Percentiles rank a stretch among this genome's conserved stretches.
These are phyloP conservation scores for Ptychochromis oligacanthus DNA, from an alignment of 2,113 vertebrate genomes.

Conservation along the genomic window DNA sequence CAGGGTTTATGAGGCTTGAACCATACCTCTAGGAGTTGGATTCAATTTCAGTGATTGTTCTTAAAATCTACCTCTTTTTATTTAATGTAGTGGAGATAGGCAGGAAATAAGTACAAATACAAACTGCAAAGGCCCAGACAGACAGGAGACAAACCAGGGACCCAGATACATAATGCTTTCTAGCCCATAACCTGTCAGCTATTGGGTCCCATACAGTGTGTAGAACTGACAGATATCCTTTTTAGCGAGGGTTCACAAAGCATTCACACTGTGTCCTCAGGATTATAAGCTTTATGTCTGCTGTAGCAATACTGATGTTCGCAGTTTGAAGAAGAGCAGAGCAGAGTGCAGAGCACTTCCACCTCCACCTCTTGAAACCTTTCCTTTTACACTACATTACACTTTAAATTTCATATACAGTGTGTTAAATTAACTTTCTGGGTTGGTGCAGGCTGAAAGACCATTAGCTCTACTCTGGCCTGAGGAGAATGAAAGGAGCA, in stretches of 20 bases:
- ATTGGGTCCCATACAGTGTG: background rate
- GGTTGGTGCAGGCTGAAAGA: constrained; percentile 27
- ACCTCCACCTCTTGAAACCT: background rate
- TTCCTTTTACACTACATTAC: background rate
- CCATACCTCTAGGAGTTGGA: too few relatives aligned
- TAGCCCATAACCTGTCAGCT: background rate
- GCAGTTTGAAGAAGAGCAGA: background rate
- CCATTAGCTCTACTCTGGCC: constrained; percentile 42
- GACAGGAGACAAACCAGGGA: background rate
- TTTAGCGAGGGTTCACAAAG: background rate
- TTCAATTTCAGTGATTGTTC: too few relatives aligned
- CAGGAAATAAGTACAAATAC: background rate
- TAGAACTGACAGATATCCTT: background rate
- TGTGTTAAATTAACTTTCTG: background rate
- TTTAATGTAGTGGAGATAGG: background rate
- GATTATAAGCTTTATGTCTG: background rate
- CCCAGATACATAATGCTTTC: background rate
- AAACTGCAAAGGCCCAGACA: background rate
- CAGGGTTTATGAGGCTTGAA: too few relatives aligned
- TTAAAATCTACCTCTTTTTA: background rate
- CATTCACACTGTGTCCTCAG: background rate
- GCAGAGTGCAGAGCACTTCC: background rate
- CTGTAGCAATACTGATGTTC: background rate
- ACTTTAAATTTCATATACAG: background rate
- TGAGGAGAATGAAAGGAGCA: constrained; percentile 17